Percentiles rank a stretch among this genome's conserved stretches.
phyloP scores from a whole-genome alignment of 2,113 vertebrate species.

The Onychostruthus taczanowskii region DNA sequence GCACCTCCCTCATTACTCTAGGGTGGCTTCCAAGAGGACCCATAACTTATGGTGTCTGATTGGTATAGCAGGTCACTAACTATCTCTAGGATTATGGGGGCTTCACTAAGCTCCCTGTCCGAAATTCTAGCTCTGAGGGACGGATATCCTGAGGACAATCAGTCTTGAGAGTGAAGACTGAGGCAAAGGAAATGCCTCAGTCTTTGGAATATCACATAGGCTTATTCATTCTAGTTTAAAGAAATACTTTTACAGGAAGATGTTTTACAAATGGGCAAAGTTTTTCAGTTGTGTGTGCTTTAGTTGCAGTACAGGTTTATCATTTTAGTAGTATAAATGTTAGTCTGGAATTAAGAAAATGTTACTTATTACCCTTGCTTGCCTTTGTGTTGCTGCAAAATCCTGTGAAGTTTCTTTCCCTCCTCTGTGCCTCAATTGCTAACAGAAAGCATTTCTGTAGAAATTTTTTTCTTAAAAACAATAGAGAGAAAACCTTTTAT shows the following conservation, averaged over 20 bases:
- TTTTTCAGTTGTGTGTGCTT: background rate
- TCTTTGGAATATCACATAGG: background rate
- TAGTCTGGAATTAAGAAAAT: background rate
- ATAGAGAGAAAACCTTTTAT: background rate
- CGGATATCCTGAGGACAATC: background rate
- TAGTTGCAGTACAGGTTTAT: background rate
- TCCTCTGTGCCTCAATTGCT: background rate
- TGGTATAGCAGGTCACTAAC: background rate
- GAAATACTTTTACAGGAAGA: background rate
- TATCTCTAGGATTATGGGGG: background rate
- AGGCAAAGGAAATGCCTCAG: background rate
- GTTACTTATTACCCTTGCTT: background rate
- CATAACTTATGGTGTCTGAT: background rate
- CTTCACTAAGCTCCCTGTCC: background rate
- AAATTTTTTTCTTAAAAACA: background rate
- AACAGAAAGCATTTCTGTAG: background rate
- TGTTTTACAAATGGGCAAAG: background rate
- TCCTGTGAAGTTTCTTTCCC: background rate
- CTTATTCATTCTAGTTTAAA: background rate
- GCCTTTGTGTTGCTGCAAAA: background rate
- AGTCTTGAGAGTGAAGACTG: background rate
- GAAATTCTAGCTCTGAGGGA: background rate
- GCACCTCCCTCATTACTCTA: background rate
- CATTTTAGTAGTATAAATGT: background rate
- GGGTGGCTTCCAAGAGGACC: background rate